Evolutionary conservation across 2,797 vertebrate genomes (phyloP).

Genomic region (Pyrocephalus nanus): DNA sequence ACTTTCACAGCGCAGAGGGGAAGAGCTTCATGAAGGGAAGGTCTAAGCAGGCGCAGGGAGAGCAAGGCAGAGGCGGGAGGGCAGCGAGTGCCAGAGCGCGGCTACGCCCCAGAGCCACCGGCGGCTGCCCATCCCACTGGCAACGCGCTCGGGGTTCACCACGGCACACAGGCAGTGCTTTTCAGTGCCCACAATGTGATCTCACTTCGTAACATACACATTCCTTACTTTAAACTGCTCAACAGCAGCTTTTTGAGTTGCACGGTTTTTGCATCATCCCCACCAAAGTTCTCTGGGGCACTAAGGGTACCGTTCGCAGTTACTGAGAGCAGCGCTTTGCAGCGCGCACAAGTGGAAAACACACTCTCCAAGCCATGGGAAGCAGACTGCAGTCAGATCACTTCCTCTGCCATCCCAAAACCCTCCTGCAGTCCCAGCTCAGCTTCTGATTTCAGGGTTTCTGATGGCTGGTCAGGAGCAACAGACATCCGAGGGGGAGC

Average conservation of each 20-base stretch:
- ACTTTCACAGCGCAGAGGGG: neutral
- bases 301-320: fast-evolving
- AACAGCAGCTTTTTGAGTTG: neutral
- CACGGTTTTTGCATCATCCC: neutral
- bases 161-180: fast-evolving
- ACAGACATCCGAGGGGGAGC: neutral
- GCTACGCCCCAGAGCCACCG: neutral
- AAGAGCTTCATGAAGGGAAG: neutral
- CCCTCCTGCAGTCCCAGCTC: neutral
- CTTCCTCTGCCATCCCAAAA: slow-evolving; percentile 61
- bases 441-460: neutral
- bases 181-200: neutral
- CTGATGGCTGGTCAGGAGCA: neutral
- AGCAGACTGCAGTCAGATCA: slow-evolving; percentile 72
- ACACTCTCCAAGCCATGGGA: slow-evolving; percentile 21
- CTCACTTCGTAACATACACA: neutral
- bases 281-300: fast-evolving
- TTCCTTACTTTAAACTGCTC: neutral
- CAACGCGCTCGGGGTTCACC: fast-evolving
- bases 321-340: neutral
- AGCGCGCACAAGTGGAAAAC: fast-evolving
- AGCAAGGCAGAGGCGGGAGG: neutral
- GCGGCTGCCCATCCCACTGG: neutral
- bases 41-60: neutral
- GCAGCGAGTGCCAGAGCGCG: neutral